Evolutionary conservation across 2,113 vertebrate species (phyloP), one percentile per base, ranked within the genome.

Genomic region (human): DNA sequence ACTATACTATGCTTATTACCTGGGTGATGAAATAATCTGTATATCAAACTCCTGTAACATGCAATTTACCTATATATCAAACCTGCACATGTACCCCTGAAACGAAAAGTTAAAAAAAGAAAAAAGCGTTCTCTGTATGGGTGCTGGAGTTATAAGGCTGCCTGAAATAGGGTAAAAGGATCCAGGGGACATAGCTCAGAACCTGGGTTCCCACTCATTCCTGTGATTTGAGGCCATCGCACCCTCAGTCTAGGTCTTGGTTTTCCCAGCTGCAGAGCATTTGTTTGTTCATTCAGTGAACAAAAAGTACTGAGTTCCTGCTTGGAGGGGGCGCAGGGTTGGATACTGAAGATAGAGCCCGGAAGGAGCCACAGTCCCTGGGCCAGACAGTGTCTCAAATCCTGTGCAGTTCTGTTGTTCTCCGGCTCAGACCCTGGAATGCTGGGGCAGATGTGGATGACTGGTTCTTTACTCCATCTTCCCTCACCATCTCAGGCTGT

Each of bases 331-430:
- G 50, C 6, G 55, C 13, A 8, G 50, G 10, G 30, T 27, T 45
- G 43, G 43, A 35, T 8, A 20, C 45, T 13, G n/a, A 57, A 45
- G 18, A 18, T 10, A 45, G 6, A 68, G 75, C 48, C 30, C 20
- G 17, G 27, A 1, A 0, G 9, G 22, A n/a, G 40, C 32, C 5
- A 5, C 0, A 48, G 64, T 17, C 16, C 64, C 52, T 0, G 9
- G 38, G 89, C 14, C 40, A 18, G 18, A 35, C 0, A 23, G 76
- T 30, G 5, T 27, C 76, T 76, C 20, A 68, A 35, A 23, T 23
- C 78, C 78, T 22, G 8, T 1, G 27, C 52, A 25, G 35, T 6
- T n/a, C 16, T 0, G 61, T 12, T 38, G n/a, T 81, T 64, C 18
- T 55, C 35, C 66, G 64, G n/a, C 52, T 72, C 18, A 18, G 59